Conservation (phyloP, 2,888 invertebrate species). For the Parelbella ahira region DNA sequence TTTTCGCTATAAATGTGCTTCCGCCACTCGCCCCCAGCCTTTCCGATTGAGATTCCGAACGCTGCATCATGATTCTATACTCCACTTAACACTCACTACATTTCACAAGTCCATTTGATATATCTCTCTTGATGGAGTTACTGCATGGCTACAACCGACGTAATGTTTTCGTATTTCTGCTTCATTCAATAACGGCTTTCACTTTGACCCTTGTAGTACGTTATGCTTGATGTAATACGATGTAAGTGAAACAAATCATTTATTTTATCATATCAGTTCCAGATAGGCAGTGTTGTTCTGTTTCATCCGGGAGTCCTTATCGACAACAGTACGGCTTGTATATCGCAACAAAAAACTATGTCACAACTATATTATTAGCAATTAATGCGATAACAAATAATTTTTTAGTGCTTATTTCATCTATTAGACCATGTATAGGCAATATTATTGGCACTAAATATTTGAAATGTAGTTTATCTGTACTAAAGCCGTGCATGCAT, state of each 20-base stretch:
- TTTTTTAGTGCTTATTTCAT: no score
- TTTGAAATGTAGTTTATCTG: constrained; percentile 34
- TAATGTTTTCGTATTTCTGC: constrained; percentile 9
- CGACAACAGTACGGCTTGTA: constrained; percentile 34
- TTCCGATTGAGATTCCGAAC: constrained; percentile 81
- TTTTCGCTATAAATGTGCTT: constrained; percentile 62
- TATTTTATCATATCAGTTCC: constrained; percentile 23
- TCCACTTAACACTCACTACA: constrained; percentile 40
- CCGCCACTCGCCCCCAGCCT: constrained; percentile 66
- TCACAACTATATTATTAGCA: no score
- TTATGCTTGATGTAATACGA: constrained; percentile 31
- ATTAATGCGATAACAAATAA: no score
- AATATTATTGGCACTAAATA: constrained; percentile 49
- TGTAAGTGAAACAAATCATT: constrained; percentile 1
- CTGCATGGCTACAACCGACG: constrained; percentile 14
- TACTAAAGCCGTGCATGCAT: constrained; percentile 43
- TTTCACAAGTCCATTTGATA: constrained; percentile 33
- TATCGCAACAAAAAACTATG: no score
- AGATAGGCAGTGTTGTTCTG: constrained; percentile 50
- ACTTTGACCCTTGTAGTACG: constrained; percentile 18
- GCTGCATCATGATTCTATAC: constrained; percentile 54
- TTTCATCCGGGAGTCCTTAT: constrained; percentile 52
- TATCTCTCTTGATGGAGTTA: constrained; percentile 9
- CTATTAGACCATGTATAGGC: constrained; percentile 29
- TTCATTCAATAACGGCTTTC: no score